Percentiles rank a stretch among this genome's conserved stretches.
These are phyloP conservation scores for Marmota monax DNA, from an alignment of 2,113 vertebrate species.

Conservation along the genomic window DNA sequence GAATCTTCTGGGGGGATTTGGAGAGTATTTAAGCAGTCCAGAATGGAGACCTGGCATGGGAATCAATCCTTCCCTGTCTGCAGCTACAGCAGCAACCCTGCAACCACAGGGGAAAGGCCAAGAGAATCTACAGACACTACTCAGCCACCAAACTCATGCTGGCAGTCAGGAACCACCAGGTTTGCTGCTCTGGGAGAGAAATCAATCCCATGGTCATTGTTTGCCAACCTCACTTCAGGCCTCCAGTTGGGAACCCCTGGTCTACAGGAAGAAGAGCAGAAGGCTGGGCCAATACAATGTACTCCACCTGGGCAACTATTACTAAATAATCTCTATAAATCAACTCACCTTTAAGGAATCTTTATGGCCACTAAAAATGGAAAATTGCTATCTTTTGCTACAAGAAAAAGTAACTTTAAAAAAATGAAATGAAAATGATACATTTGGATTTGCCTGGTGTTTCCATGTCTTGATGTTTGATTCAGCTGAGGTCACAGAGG, in stretches of 20 bases:
- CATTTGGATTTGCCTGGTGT: too few species aligned
- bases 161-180: neutral
- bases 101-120: neutral
- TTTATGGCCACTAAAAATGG: neutral
- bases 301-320: neutral
- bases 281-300: neutral
- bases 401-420: constrained; percentile 19
- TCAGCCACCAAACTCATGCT: neutral
- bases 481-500: too few species aligned
- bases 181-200: neutral
- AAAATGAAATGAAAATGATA: neutral
- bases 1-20: neutral
- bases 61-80: neutral
- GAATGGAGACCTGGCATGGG: neutral
- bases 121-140: neutral
- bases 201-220: neutral
- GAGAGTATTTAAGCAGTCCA: neutral
- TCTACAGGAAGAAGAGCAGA: neutral
- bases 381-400: neutral
- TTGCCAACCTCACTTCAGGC: neutral
- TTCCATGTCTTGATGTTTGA: too few species aligned
- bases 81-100: neutral
- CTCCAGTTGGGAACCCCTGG: neutral
- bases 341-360: neutral
- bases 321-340: neutral